Percentiles rank a stretch among this genome's conserved stretches.
Evolutionary conservation across 1,140 invertebrate species (phyloP).

Genomic region (Drosophila orena): DNA sequence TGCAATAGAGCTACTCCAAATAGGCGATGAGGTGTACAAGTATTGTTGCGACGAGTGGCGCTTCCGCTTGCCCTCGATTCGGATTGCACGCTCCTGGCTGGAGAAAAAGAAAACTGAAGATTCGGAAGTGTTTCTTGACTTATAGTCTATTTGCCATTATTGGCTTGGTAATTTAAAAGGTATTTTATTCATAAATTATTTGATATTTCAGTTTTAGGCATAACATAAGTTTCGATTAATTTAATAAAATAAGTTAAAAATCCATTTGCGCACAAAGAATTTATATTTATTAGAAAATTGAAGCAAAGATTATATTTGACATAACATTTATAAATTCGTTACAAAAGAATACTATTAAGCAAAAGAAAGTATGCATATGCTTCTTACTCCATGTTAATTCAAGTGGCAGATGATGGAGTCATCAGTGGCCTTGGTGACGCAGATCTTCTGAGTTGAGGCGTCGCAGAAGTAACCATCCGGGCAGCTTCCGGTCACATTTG

Average conservation of each 20-base stretch:
- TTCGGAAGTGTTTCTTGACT: neutral
- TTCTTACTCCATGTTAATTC: slow-evolving; percentile 1
- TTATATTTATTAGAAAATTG: too few relatives aligned
- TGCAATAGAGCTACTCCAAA: slow-evolving; percentile 61
- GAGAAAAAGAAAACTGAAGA: slow-evolving; percentile 2
- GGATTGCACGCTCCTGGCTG: slow-evolving; percentile 57
- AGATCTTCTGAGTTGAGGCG: slow-evolving; percentile 54
- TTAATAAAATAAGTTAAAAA: too few relatives aligned
- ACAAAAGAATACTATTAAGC: too few relatives aligned
- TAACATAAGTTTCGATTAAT: neutral
- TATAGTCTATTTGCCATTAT: neutral
- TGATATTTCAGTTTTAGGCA: neutral
- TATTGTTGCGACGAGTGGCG: slow-evolving; percentile 78
- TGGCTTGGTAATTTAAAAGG: neutral
- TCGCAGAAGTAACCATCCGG: slow-evolving; percentile 60
- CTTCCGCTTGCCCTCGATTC: slow-evolving; percentile 66
- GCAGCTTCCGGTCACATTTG: slow-evolving; percentile 60
- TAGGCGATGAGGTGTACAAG: slow-evolving; percentile 68
- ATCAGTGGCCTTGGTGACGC: slow-evolving; percentile 43
- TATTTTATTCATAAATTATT: neutral
- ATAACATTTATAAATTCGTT: too few relatives aligned
- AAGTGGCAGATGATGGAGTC: slow-evolving; percentile 63
- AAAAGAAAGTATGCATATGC: neutral
- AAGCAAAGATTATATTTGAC: too few relatives aligned
- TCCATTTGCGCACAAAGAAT: too few relatives aligned